Evolutionary conservation across 2,888 invertebrate genomes (phyloP), one percentile per base, ranked within the genome.

Genomic region (Xiphydria camelus): DNA sequence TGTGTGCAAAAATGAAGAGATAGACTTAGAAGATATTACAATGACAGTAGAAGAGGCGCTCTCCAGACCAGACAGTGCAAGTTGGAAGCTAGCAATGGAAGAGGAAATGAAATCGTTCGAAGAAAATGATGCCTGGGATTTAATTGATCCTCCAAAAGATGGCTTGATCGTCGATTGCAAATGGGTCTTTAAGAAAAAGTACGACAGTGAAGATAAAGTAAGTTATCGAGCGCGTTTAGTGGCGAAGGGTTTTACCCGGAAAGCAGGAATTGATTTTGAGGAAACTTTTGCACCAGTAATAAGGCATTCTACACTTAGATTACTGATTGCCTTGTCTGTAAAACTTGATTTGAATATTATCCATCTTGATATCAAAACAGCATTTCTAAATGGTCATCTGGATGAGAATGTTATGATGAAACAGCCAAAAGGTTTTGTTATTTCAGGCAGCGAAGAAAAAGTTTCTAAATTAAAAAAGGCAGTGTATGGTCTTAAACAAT

Each of bases 41-140:
- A n/a, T n/a, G n/a, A n/a, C n/a, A n/a, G n/a, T n/a, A n/a, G n/a
- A 6, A 23, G 23, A 23, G n/a, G 23, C n/a, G 6, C 23, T 23
- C n/a, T 6, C 23, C 6, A n/a, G 23, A 23, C 23, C 23, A n/a
- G n/a, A 23, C 23, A 6, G 23, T 7, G n/a, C 6, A 7, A 23
- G n/a, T 6, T 23, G 23, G 23, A 23, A 7, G n/a, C 6, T 6
- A 7, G 23, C 53, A 9, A 51, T 55, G 31, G 40, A 48, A 7
- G 38, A 34, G 9, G 54, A 56, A 29, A 38, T 47, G 15, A 10
- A 48, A 34, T 43, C 49, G 9, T 25, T 51, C 3, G 17, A 15
- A 3, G 43, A 46, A 39, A 56, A 52, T 35, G 17, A 52, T 12
- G 51, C 51, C 1, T 56, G 55, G 53, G 37, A 25, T 12, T 15